These are phyloP conservation scores for Pseudorhombus dupliciocellatus DNA, from an alignment of 2,113 vertebrate genomes.

Conservation along the genomic window DNA sequence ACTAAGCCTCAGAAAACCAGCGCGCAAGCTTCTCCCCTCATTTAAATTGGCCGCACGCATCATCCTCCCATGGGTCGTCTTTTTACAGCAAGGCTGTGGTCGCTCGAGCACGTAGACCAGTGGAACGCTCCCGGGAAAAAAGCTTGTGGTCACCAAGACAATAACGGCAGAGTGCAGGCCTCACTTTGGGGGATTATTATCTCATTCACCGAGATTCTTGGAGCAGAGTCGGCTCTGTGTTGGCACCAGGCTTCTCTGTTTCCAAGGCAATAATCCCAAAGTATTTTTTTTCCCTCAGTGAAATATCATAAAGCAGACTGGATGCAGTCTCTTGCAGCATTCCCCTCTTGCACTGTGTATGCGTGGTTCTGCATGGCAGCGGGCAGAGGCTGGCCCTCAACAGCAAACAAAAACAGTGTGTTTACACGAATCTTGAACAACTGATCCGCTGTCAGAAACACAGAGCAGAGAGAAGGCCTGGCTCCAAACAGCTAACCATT, in stretches of 20 bases:
- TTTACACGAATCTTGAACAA: slow-evolving; percentile 56
- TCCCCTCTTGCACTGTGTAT: not conserved
- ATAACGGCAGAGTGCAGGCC: slow-evolving; percentile 54
- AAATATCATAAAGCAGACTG: slow-evolving; percentile 9
- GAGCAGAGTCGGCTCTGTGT: slow-evolving; percentile 29
- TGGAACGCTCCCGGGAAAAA: slow-evolving; percentile 49
- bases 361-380: slow-evolving; percentile 14
- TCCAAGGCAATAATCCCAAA: slow-evolving; percentile 39
- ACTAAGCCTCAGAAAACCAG: slow-evolving; percentile 1
- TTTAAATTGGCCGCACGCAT: slow-evolving; percentile 15
- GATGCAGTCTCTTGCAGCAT: not conserved
- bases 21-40: not conserved
- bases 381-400: slow-evolving; percentile 9
- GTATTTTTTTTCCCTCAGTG: slow-evolving; percentile 15
- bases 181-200: slow-evolving; percentile 61
- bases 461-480: slow-evolving; percentile 45
- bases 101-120: slow-evolving; percentile 50
- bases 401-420: slow-evolving; percentile 51
- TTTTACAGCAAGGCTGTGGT: slow-evolving; percentile 47
- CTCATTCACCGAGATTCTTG: slow-evolving; percentile 60
- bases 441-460: slow-evolving; percentile 53
- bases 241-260: slow-evolving; percentile 20
- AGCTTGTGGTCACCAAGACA: slow-evolving; percentile 65
- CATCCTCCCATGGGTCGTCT: slow-evolving; percentile 27
- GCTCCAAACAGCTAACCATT: slow-evolving; percentile 47